phyloP scores from a whole-genome alignment of 2,888 invertebrate species.

The Coelopa pilipes region DNA sequence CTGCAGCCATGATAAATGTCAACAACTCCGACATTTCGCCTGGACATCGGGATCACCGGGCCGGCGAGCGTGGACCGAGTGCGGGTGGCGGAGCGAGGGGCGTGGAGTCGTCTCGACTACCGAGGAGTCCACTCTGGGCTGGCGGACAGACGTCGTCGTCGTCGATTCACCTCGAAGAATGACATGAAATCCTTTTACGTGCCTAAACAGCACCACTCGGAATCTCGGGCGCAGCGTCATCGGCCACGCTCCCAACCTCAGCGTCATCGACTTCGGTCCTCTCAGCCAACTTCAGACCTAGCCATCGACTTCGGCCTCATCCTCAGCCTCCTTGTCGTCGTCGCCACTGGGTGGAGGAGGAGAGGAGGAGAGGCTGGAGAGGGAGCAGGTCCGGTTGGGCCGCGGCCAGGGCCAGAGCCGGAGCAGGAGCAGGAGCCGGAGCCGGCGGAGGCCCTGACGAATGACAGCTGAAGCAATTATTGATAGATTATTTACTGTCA shows the following conservation, averaged over 20 bases:
- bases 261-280: no score
- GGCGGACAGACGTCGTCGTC: no score
- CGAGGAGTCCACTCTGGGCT: no score
- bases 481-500: conserved; percentile 66
- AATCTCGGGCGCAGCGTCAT: background rate
- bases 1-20: conserved; percentile 58
- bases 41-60: background rate
- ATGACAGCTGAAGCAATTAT: conserved; percentile 57
- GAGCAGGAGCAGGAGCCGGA: background rate
- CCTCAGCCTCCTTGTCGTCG: background rate
- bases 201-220: conserved; percentile 9
- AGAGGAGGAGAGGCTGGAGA: background rate
- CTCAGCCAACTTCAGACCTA: no score
- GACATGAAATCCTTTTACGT: conserved; percentile 52
- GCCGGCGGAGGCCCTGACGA: background rate
- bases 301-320: no score
- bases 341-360: background rate
- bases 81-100: background rate
- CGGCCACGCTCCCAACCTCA: no score
- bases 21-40: conserved; percentile 55
- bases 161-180: conserved; percentile 2
- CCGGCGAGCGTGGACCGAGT: background rate
- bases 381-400: no score
- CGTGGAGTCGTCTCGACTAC: background rate
- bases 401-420: background rate